Evolutionary conservation across 2,113 vertebrate genomes (phyloP), one percentile per base, ranked within the genome.

Genomic region (Ophthalmolycus amberensis): DNA sequence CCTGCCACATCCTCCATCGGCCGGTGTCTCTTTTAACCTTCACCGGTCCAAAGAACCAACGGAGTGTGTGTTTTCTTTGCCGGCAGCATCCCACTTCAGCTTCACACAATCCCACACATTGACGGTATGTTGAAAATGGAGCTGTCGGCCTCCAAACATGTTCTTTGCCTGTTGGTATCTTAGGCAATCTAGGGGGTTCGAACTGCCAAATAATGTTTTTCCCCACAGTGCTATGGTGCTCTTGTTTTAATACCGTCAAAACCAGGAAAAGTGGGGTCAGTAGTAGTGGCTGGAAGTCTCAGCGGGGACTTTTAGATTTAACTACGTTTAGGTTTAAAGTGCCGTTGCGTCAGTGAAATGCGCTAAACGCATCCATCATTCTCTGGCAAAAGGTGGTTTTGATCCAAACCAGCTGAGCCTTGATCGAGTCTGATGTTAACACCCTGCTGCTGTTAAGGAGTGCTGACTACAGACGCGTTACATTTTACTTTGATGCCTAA

Each of bases 41-140:
- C 70, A 5, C 22, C 54, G 38, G n/a, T 66, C 65, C 59, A 44
- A 62, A 73, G 67, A 76, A 70, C 63, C 66, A 76, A 50, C 40
- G n/a, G 22, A 32, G 6, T 7, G 4, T 11, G 11, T 1, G 12
- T 46, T 70, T 65, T 27, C 25, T 75, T 71, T 32, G 14, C 65
- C 71, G 67, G 18, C 37, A 79, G 34, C 64, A 54, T 18, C 52
- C 11, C 56, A 72, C 68, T 64, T 75, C 5, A 60, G 6, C 60
- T 77, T 56, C 18, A 68, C 76, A 75, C 66, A 78, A 71, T 67
- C 69, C 50, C 77, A 52, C 80, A 65, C 84, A 73, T n/a, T 40
- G 59, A 18, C 50, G 69, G 40, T 68, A 48, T 58, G 67, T 64
- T 77, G 54, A 77, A 64, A 46, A 27, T 27, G 15, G 25, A 73